Evolutionary conservation across 2,888 invertebrate species (phyloP).

Genomic region (Panopea generosa): DNA sequence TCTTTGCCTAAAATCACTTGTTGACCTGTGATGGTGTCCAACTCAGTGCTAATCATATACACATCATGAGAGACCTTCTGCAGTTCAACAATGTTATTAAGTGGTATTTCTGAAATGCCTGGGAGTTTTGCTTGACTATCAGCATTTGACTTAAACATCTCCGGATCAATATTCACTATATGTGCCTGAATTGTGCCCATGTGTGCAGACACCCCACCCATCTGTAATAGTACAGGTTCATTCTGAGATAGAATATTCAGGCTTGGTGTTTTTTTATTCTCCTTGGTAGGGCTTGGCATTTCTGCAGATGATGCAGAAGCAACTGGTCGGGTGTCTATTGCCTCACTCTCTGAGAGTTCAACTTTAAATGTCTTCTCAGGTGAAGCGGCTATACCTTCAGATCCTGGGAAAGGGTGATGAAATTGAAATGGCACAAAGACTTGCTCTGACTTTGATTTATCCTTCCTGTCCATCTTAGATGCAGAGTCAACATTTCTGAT

Average conservation of each 20-base stretch:
- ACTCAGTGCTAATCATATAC: slow-evolving; percentile 11
- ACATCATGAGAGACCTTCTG: slow-evolving; percentile 26
- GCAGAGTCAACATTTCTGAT: slow-evolving; percentile 62
- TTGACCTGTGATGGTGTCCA: slow-evolving; percentile 2
- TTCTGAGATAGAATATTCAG: background rate
- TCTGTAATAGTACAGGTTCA: background rate
- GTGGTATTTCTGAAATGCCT: slow-evolving; percentile 6
- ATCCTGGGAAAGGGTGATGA: slow-evolving; percentile 74
- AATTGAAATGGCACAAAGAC: slow-evolving; percentile 76
- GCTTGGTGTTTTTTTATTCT: background rate
- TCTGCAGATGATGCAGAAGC: background rate
- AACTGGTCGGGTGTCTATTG: background rate
- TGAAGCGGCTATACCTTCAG: slow-evolving; percentile 1
- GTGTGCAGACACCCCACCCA: background rate
- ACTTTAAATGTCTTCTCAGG: background rate
- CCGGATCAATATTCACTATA: slow-evolving; percentile 58
- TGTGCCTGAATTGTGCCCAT: slow-evolving; percentile 52
- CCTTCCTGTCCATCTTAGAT: slow-evolving; percentile 14
- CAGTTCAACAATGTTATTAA: slow-evolving; percentile 18
- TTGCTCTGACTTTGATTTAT: slow-evolving; percentile 37
- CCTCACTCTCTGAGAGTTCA: background rate
- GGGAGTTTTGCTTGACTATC: background rate
- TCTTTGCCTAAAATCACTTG: background rate
- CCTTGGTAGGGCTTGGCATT: background rate
- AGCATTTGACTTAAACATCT: slow-evolving; percentile 38